Percentiles rank a stretch among this genome's conserved stretches.
Conservation (phyloP, 2,888 invertebrate genomes). For the Timema cristinae region DNA sequence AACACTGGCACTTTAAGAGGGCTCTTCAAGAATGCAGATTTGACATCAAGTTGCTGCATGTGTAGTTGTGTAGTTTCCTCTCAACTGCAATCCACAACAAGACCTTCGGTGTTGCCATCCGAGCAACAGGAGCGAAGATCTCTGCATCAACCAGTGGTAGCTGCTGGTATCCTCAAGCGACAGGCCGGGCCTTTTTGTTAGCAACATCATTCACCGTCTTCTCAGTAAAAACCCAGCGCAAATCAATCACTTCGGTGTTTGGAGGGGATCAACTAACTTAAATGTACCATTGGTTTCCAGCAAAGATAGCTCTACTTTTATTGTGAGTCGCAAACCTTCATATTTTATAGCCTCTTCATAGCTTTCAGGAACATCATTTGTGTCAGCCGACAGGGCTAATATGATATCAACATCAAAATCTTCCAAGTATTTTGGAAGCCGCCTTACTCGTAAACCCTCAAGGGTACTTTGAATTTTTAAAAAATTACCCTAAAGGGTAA, state of each 20-base stretch:
- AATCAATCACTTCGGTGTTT: neutral
- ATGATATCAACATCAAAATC: too few relatives aligned
- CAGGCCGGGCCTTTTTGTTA: neutral
- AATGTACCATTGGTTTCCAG: too few relatives aligned
- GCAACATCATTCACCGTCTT: neutral
- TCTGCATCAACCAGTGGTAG: neutral
- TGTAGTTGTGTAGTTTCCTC: neutral
- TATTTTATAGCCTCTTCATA: too few relatives aligned
- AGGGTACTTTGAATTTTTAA: too few relatives aligned
- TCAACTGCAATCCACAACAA: neutral
- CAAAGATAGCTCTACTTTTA: too few relatives aligned
- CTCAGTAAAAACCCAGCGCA: neutral
- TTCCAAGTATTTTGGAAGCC: too few relatives aligned
- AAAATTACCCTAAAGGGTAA: too few relatives aligned
- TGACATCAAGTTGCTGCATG: neutral
- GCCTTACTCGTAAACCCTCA: too few relatives aligned
- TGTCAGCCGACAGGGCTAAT: too few relatives aligned
- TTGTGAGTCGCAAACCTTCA: too few relatives aligned
- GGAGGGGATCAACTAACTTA: neutral
- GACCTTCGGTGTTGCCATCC: neutral
- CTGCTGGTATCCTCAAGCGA: neutral
- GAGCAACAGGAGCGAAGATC: neutral
- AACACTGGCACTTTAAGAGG: neutral
- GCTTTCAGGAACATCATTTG: too few relatives aligned
- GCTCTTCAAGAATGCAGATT: neutral